Percentiles rank a stretch among this genome's conserved stretches.
These are phyloP conservation scores for Mesoligia furuncula DNA, from an alignment of 2,888 invertebrate species.

Conservation along the genomic window DNA sequence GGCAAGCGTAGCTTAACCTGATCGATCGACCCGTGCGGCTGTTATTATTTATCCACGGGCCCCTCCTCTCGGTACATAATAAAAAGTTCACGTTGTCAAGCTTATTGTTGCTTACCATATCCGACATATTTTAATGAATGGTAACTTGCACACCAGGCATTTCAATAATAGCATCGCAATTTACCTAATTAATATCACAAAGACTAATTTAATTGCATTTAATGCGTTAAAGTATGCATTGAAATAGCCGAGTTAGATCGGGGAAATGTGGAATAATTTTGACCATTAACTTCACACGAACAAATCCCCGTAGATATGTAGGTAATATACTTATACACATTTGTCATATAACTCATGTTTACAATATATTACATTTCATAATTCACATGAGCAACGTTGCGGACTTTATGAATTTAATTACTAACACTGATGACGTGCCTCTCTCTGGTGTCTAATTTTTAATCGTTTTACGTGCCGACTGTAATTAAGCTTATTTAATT, in stretches of 20 bases:
- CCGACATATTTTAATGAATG: neutral
- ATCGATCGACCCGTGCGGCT: no score
- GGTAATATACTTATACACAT: constrained; percentile 12
- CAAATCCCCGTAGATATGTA: constrained; percentile 46
- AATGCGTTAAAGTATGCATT: constrained; percentile 28
- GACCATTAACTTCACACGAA: constrained; percentile 40
- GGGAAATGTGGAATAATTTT: constrained; percentile 39
- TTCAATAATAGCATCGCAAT: constrained; percentile 1
- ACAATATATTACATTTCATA: constrained; percentile 47
- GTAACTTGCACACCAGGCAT: neutral
- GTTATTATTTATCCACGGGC: no score
- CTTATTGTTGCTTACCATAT: neutral
- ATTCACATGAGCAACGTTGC: constrained; percentile 60
- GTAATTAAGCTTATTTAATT: constrained; percentile 35
- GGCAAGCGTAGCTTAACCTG: no score
- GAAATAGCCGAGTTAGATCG: constrained; percentile 28
- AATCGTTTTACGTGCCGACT: constrained; percentile 53
- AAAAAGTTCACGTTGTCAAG: neutral
- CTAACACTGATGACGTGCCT: constrained; percentile 61
- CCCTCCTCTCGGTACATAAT: no score
- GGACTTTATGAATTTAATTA: constrained; percentile 66
- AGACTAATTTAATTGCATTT: constrained; percentile 15
- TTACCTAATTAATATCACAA: neutral
- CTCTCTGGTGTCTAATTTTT: constrained; percentile 57
- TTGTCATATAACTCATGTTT: constrained; percentile 34